Evolutionary conservation across 2,888 invertebrate species (phyloP), one percentile per base, ranked within the genome.

Genomic region (Apocheima hispidaria): DNA sequence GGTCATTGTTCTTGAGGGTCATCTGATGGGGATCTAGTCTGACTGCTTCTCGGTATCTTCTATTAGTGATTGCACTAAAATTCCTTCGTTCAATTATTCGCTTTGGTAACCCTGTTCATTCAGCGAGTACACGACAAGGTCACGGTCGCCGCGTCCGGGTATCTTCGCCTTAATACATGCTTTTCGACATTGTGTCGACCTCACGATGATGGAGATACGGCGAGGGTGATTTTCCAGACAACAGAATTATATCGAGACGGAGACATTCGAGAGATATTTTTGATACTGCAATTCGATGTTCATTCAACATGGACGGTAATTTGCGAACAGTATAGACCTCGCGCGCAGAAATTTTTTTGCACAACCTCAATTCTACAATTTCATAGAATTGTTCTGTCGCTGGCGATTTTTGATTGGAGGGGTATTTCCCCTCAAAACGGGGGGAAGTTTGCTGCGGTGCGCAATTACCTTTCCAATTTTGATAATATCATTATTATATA

Each of bases 131-230:
- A 23, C 16, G 4, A 4, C 33, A 56, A 56, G 49, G 56, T 38
- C 44, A 21, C 48, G 56, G 64, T 63, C 58, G 50, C 58, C 54
- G 58, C 60, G 65, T 65, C 67, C 63, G 60, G 62, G 48, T 62
- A 10, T 63, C 55, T 59, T 58, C 28, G 54, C 43, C 16, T 49
- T 49, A 12, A 16, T 48, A 63, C 58, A 55, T 60, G 59, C 63
- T 62, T 53, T 62, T 66, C 40, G 46, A 38, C 55, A 48, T 55
- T 55, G 46, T 48, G 9, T 30, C 38, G 46, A 48, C 46, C 46
- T 40, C 38, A 38, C 33, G 38, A 10, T 28, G 55, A 55, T 14
- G 14, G 38, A 46, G 38, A 26, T 55, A 50, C 30, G 14, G 26
- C 12, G 16, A 4, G n/a, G 4, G 7, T 30, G 21, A 49, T 30